Evolutionary conservation across 2,113 vertebrate species (phyloP).

Genomic region (Plectropomus leopardus): DNA sequence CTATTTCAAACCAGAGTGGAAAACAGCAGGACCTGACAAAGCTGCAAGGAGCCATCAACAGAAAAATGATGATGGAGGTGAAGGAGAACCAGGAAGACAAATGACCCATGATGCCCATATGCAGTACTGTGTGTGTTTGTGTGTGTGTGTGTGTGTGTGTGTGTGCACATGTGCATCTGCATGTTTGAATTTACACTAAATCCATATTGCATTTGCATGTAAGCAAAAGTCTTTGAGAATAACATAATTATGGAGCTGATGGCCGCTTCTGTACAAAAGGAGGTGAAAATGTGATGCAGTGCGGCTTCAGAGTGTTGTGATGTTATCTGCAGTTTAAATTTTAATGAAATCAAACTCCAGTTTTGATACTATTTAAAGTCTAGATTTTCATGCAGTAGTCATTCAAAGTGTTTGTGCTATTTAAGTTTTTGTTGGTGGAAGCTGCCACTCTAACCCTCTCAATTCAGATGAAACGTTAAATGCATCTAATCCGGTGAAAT

Average conservation of each 20-base stretch:
- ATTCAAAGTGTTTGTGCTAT: background rate
- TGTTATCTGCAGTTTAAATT: background rate
- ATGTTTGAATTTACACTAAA: background rate
- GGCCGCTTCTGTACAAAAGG: background rate
- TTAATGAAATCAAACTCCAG: background rate
- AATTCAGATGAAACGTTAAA: background rate
- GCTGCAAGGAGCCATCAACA: conserved; percentile 2
- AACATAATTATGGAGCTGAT: background rate
- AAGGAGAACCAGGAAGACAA: conserved; percentile 24
- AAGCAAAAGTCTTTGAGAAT: background rate
- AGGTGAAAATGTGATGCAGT: background rate
- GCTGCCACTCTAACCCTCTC: background rate
- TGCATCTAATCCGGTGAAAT: background rate
- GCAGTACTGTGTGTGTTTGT: background rate
- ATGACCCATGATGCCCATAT: conserved; percentile 18
- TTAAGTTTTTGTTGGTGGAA: background rate
- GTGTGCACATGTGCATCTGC: background rate
- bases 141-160: background rate
- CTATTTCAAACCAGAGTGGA: conserved; percentile 31
- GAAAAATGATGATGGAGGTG: conserved; percentile 38
- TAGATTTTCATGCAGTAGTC: background rate
- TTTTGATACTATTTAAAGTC: background rate
- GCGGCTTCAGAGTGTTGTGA: background rate
- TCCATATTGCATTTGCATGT: background rate
- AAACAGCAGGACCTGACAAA: conserved; percentile 33